These are phyloP conservation scores for Melipona quadrifasciata DNA, from an alignment of 1,140 invertebrate genomes.

Conservation along the genomic window DNA sequence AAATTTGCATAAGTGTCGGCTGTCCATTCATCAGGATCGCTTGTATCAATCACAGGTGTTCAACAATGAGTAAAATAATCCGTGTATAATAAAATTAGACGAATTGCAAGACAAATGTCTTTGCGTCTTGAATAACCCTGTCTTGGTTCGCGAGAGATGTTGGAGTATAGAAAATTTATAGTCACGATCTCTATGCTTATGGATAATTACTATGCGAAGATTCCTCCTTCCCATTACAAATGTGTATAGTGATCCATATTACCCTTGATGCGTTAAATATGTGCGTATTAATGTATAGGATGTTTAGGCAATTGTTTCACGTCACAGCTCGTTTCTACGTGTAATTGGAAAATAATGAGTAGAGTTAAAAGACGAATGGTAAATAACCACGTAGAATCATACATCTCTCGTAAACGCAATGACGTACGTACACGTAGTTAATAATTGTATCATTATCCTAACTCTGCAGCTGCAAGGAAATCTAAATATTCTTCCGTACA, in stretches of 20 bases:
- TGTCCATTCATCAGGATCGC: too few species aligned
- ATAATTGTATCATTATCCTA: neutral
- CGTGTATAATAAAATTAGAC: too few species aligned
- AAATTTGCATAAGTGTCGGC: too few species aligned
- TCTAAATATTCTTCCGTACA: too few species aligned
- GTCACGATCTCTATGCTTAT: neutral
- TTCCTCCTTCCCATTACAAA: too few species aligned
- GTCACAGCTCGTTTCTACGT: neutral
- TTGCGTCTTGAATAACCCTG: neutral
- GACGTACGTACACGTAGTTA: neutral
- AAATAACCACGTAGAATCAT: neutral
- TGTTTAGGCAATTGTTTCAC: neutral
- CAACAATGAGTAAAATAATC: too few species aligned
- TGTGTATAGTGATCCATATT: neutral
- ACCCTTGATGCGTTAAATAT: neutral
- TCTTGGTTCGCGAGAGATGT: neutral
- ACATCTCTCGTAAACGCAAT: neutral
- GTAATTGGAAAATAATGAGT: neutral
- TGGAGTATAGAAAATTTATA: neutral
- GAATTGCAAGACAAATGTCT: too few species aligned
- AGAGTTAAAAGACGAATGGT: neutral
- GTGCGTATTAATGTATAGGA: neutral
- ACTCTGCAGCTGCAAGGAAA: neutral
- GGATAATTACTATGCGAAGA: neutral
- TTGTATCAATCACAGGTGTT: too few species aligned